Evolutionary conservation across 2,888 invertebrate species (phyloP).

Genomic region (Camptogramma bilineatum): DNA sequence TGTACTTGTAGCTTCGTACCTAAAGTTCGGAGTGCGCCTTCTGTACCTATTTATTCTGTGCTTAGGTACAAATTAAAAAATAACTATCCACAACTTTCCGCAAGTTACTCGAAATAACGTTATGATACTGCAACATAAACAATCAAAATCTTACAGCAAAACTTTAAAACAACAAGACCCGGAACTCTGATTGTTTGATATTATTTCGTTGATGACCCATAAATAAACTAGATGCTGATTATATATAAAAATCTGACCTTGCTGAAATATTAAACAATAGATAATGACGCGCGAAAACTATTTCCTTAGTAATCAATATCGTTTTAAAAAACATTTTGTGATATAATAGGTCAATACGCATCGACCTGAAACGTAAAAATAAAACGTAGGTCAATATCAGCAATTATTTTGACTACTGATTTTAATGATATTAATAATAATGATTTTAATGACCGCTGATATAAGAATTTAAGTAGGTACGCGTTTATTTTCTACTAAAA

Average conservation of each 20-base stretch:
- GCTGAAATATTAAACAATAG: constrained; percentile 4
- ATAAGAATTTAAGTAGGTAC: too few relatives aligned
- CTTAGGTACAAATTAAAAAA: too few relatives aligned
- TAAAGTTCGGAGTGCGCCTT: too few relatives aligned
- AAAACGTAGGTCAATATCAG: not conserved
- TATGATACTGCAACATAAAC: not conserved
- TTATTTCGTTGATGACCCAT: constrained; percentile 4
- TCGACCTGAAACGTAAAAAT: constrained; percentile 3
- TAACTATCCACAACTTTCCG: too few relatives aligned
- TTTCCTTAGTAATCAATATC: not conserved
- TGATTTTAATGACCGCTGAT: too few relatives aligned
- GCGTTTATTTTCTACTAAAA: too few relatives aligned
- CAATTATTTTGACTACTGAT: not conserved
- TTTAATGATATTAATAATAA: too few relatives aligned
- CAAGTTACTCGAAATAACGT: too few relatives aligned
- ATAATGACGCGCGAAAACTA: constrained; percentile 8
- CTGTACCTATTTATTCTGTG: too few relatives aligned
- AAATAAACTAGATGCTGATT: not conserved
- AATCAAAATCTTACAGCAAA: not conserved
- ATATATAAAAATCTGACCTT: not conserved
- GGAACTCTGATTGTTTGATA: not conserved
- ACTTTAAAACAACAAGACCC: not conserved
- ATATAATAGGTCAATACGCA: constrained; percentile 11
- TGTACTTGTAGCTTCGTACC: too few relatives aligned
- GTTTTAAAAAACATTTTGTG: not conserved